These are phyloP conservation scores for Halictus quadricinctus DNA, from an alignment of 2,888 invertebrate genomes.

Conservation along the genomic window DNA sequence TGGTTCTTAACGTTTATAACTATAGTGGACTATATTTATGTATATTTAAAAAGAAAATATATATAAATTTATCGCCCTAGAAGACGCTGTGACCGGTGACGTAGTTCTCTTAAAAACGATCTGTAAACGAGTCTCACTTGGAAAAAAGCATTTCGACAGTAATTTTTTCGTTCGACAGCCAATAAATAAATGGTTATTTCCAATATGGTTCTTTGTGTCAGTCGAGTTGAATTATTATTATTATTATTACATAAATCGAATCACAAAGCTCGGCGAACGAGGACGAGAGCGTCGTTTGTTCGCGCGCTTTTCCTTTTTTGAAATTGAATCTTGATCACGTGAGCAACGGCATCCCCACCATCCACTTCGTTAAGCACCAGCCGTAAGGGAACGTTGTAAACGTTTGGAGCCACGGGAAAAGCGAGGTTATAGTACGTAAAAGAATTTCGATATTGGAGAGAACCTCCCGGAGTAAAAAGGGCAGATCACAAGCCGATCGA, in stretches of 20 bases:
- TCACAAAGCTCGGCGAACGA: background rate
- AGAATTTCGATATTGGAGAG: background rate
- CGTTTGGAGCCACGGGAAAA: background rate
- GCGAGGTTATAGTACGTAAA: conserved; percentile 21
- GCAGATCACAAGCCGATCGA: background rate
- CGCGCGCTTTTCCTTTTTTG: background rate
- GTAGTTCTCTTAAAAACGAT: conserved; percentile 40
- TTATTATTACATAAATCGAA: background rate
- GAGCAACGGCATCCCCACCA: background rate
- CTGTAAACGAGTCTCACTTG: background rate
- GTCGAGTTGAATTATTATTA: conserved; percentile 1
- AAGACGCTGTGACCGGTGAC: conserved; percentile 35
- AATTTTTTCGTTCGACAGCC: background rate
- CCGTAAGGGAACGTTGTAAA: conserved; percentile 10
- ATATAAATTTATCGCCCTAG: conserved; percentile 74
- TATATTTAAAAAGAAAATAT: conserved; percentile 76
- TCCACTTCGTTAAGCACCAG: background rate
- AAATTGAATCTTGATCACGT: conserved; percentile 2
- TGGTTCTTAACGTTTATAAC: conserved; percentile 73
- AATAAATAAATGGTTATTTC: conserved; percentile 14
- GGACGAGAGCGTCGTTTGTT: background rate
- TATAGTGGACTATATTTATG: conserved; percentile 78
- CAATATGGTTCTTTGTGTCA: background rate
- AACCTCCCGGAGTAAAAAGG: background rate
- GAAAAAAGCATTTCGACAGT: conserved; percentile 7